Percentiles rank a stretch among this genome's conserved stretches.
Conservation (phyloP, 2,888 invertebrate species). For the Periphyllus acericola region DNA sequence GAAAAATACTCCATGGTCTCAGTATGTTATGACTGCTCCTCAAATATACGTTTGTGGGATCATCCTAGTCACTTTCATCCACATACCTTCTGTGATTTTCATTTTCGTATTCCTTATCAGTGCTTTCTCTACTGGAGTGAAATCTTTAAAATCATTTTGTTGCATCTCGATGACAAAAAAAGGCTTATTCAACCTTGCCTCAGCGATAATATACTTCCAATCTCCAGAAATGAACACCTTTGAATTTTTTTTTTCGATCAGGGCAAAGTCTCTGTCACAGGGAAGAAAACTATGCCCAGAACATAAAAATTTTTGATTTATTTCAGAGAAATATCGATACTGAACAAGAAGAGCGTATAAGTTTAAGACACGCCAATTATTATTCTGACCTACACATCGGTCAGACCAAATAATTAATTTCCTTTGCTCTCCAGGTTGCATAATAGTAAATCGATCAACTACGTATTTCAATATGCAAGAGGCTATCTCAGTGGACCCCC, state of each 20-base stretch:
- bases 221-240: not conserved
- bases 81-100: no score
- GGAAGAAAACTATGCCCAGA: not conserved
- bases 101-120: no score
- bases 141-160: no score
- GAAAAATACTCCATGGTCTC: no score
- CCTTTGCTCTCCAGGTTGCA: not conserved
- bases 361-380: not conserved
- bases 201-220: not conserved
- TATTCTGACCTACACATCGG: not conserved
- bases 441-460: not conserved
- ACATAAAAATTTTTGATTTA: not conserved
- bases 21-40: no score
- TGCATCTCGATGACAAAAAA: no score
- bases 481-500: no score
- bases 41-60: no score
- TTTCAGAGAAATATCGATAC: not conserved
- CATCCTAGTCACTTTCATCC: no score
- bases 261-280: not conserved
- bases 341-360: not conserved
- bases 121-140: no score
- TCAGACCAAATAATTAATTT: not conserved
- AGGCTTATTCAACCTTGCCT: no score
- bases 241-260: not conserved
- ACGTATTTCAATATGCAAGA: no score